These are phyloP conservation scores for Trinectes maculatus DNA, from an alignment of 2,113 vertebrate species.

Conservation along the genomic window DNA sequence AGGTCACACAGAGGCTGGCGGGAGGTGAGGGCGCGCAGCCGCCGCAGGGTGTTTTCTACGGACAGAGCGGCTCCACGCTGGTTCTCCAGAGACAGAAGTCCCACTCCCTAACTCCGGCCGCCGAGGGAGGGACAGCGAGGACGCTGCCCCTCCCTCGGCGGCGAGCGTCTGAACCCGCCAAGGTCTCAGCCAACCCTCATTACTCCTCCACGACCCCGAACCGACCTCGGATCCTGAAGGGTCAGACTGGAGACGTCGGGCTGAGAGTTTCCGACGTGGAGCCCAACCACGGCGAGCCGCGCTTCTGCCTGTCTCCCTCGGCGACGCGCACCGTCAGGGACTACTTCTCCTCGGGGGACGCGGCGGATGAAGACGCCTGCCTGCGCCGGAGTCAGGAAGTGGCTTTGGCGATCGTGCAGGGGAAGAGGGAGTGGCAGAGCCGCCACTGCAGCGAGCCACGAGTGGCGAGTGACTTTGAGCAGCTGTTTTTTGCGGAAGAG, in stretches of 20 bases:
- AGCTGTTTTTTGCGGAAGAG: constrained; percentile 85
- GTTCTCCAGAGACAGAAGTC: constrained; percentile 68
- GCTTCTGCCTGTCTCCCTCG: constrained; percentile 71
- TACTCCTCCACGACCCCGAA: constrained; percentile 36
- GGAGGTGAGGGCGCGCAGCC: constrained; percentile 43
- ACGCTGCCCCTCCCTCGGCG: constrained; percentile 55
- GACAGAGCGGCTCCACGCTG: constrained; percentile 72
- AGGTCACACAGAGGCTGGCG: constrained; percentile 6
- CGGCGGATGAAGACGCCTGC: constrained; percentile 66
- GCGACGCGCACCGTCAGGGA: constrained; percentile 60
- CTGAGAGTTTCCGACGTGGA: constrained; percentile 53
- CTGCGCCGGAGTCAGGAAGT: constrained; percentile 73
- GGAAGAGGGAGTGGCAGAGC: constrained; percentile 80
- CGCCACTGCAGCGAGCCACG: constrained; percentile 80
- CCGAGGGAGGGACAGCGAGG: constrained; percentile 33
- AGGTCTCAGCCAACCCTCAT: not conserved
- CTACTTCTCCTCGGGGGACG: constrained; percentile 70
- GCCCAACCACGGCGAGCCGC: constrained; percentile 19
- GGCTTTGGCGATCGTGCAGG: constrained; percentile 71
- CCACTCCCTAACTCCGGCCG: constrained; percentile 37
- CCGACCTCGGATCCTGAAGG: constrained; percentile 18
- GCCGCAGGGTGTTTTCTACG: constrained; percentile 77
- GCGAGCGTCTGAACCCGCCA: constrained; percentile 56
- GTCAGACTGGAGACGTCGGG: constrained; percentile 25
- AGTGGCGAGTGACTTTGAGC: constrained; percentile 84